Evolutionary conservation across 1,140 invertebrate genomes (phyloP).

Genomic region (Nixonia krombeini): DNA sequence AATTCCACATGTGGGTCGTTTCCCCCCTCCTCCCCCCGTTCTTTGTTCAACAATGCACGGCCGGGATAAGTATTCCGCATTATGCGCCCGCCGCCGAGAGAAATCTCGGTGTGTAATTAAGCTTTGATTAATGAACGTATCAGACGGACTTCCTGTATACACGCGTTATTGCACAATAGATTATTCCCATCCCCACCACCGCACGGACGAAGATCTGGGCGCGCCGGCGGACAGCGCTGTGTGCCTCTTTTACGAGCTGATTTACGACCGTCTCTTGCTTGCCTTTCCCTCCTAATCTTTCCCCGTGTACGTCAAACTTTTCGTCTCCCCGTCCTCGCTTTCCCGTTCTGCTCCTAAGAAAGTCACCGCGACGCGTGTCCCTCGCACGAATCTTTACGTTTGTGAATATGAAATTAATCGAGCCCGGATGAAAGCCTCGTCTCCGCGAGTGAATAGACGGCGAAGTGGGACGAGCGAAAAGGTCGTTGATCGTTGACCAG

Average conservation of each 20-base stretch:
- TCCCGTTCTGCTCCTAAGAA: constrained; percentile 4
- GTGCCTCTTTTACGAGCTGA: constrained; percentile 40
- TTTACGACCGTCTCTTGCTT: constrained; percentile 40
- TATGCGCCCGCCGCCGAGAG: constrained; percentile 10
- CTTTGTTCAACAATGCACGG: no score
- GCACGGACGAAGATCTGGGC: constrained; percentile 30
- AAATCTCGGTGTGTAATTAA: constrained; percentile 31
- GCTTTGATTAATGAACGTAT: constrained; percentile 34
- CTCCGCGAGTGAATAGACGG: no score
- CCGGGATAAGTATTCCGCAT: no score
- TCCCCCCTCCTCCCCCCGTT: no score
- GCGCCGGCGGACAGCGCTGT: constrained; percentile 23
- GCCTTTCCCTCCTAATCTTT: constrained; percentile 35
- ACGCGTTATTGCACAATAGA: constrained; percentile 29
- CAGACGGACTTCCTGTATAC: constrained; percentile 18
- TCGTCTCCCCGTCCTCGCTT: constrained; percentile 34
- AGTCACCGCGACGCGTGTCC: background rate
- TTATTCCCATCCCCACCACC: background rate
- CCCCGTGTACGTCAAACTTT: no score
- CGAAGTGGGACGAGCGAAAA: no score
- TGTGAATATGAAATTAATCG: no score
- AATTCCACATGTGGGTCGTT: no score
- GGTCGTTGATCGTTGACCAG: no score
- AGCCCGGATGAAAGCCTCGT: no score
- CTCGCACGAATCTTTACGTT: no score